Evolutionary conservation across 2,888 invertebrate species (phyloP), one percentile per base, ranked within the genome.

Genomic region (Andrena bucephala): DNA sequence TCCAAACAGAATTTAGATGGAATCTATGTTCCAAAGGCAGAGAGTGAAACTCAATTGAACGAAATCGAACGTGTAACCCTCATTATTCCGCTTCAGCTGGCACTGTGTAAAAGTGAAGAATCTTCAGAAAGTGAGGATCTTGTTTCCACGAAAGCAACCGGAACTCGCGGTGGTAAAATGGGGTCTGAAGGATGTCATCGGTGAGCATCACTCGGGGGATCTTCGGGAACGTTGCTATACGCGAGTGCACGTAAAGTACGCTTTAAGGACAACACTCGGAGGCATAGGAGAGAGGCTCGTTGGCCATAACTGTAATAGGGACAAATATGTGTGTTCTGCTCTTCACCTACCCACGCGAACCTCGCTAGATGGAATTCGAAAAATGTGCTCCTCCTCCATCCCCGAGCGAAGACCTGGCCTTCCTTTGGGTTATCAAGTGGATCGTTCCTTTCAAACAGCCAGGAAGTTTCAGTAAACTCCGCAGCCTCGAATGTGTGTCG

Each of bases 281-380:
- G 75, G 54, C 77, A 27, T 66, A 66, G 72, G 70, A 72, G 70
- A 84, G 86, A 76, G 59, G 81, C 85, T 87, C 75, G 81, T 71
- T 74, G 81, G 77, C 65, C 85, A 85, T 90, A 88, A 89, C 85
- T 84, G 85, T 89, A 89, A 89, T 89, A 87, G 82, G 83, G 81
- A 90, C 83, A 81, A 88, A 90, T 77, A 60, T 86, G 85, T 86
- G 85, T 87, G 75, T 73, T 78, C 71, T 86, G 81, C 83, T 83
- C 84, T 87, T 72, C 73, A 81, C 69, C 79, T 83, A 71, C 85
- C 89, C 76, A 86, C 87, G 83, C 77, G 65, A 62, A 42, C 8
- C 54, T 36, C 27, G 29, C n/a, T 59, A 67, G 48, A 76, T 50
- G 62, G 60, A 67, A 77, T 72, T 70, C 50, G 2, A 59, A 78